Conservation (phyloP, 2,888 invertebrate species). For the Disparrhopalites patrizii region DNA sequence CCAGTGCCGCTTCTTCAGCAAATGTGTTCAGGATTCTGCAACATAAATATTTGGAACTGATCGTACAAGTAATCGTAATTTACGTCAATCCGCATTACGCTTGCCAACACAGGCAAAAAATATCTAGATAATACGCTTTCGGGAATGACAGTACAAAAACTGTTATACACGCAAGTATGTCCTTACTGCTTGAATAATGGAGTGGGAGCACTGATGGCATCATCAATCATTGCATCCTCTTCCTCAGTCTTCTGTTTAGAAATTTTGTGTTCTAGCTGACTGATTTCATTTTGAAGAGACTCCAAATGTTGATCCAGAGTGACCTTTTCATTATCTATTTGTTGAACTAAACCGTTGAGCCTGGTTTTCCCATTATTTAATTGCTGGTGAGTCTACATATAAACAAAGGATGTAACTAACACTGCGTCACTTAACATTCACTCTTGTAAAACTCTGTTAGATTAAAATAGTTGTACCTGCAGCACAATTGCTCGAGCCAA, state of each 20-base stretch:
- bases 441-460: background rate
- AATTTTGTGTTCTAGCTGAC: conserved; percentile 41
- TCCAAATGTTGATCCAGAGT: conserved; percentile 41
- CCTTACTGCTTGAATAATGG: conserved; percentile 90
- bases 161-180: no score
- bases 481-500: conserved; percentile 44
- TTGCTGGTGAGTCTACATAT: conserved; percentile 39
- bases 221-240: conserved; percentile 85
- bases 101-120: no score
- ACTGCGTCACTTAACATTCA: background rate
- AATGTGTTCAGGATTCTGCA: conserved; percentile 77
- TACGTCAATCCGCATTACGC: no score
- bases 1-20: conserved; percentile 95
- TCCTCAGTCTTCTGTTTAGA: conserved; percentile 74
- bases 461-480: conserved; percentile 27
- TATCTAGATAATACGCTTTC: no score
- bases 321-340: conserved; percentile 69
- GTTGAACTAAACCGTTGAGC: conserved; percentile 71
- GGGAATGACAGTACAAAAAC: no score
- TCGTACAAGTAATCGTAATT: no score
- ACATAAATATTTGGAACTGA: no score
- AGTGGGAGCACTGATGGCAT: conserved; percentile 93
- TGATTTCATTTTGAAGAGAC: conserved; percentile 38
- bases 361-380: conserved; percentile 53
- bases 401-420: background rate